Conservation (phyloP, 2,797 vertebrate species). For the Pseudochromis fuscus region DNA sequence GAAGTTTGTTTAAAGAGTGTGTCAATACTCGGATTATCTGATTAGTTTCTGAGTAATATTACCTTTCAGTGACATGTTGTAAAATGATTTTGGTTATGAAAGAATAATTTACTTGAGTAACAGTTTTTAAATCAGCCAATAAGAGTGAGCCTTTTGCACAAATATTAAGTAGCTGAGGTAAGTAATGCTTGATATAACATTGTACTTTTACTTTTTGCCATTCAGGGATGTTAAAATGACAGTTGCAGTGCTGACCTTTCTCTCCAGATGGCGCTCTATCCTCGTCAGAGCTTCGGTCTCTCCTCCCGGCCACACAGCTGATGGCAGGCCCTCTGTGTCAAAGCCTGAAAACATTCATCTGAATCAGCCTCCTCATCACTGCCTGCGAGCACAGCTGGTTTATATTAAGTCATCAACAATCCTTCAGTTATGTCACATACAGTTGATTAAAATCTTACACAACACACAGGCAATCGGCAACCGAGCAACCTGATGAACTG, state of each 20-base stretch:
- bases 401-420: background rate
- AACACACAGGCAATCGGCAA: background rate
- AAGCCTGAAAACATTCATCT: constrained; percentile 75
- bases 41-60: no score
- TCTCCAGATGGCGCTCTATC: constrained; percentile 86
- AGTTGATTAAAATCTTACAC: background rate
- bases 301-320: constrained; percentile 86
- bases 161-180: no score
- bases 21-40: no score
- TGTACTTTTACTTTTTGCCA: no score
- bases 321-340: constrained; percentile 83
- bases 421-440: background rate
- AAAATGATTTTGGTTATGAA: no score
- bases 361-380: background rate
- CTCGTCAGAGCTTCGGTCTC: constrained; percentile 85
- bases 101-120: no score
- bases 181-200: no score
- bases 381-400: background rate
- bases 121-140: no score
- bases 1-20: no score
- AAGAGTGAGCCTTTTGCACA: no score
- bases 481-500: no score
- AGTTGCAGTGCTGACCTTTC: constrained; percentile 75
- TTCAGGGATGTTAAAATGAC: no score
- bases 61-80: background rate